A percentile compares a stretch with the other conserved stretches of the same genome.
Conservation (phyloP, 1,140 invertebrate species). For the Oryctes rhinoceros region DNA sequence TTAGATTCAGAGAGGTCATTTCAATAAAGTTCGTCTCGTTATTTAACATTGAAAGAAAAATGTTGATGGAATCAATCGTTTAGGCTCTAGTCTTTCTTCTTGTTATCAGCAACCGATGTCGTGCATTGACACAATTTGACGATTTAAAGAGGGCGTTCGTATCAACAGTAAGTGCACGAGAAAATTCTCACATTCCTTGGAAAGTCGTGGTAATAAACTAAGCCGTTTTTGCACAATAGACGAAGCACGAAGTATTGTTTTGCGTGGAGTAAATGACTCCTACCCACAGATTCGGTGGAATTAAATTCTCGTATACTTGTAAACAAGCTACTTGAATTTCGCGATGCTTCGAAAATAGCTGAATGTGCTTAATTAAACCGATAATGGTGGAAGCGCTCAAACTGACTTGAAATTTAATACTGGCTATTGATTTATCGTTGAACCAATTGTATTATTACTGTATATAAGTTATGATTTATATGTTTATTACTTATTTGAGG, state of each 20-base stretch:
- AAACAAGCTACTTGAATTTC: no score
- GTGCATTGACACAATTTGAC: constrained; percentile 19
- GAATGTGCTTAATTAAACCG: no score
- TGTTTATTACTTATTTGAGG: no score
- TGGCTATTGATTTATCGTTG: no score
- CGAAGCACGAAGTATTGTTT: not conserved
- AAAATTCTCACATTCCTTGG: not conserved
- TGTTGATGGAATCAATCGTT: not conserved
- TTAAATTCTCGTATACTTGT: not conserved
- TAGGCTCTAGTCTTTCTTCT: constrained; percentile 10
- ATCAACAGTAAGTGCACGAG: constrained; percentile 8
- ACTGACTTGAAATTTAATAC: no score
- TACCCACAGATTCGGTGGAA: not conserved
- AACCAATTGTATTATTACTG: no score
- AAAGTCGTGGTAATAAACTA: not conserved
- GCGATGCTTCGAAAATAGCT: no score
- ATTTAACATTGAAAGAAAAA: not conserved
- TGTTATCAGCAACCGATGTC: not conserved
- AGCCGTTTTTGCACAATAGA: not conserved
- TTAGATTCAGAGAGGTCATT: no score
- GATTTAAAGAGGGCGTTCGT: constrained; percentile 25
- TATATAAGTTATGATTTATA: no score
- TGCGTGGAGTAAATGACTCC: not conserved
- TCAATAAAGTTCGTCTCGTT: not conserved
- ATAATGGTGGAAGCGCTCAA: no score